Base-by-base conservation (phyloP, 2,888 invertebrate genomes). In the Eustalomyia histrio region DNA sequence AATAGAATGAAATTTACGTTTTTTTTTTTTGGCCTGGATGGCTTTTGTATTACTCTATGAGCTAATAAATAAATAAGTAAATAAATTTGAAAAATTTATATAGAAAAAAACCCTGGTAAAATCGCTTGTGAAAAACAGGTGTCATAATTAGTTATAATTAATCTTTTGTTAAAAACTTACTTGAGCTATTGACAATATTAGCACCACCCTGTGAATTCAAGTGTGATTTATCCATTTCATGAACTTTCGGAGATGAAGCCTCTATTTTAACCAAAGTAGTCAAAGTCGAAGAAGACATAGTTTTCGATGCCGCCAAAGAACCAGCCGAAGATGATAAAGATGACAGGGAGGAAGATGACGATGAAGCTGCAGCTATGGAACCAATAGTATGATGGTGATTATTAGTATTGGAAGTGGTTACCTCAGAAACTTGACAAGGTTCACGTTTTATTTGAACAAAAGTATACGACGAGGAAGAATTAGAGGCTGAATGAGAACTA, bases 341-440 rank as follows among this genome's bases (percentile, higher is more conserved):
- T 76, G 85, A 12, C 85, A 85, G 1, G 83, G 86, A 9, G 82
- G 85, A 6, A 83, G 85, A 6, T 75, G 84, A 1, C 78, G 87
- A 24, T 79, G 86, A 55, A 82, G 84, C 29, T 60, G 84, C 61
- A 76, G 84, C 35, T 84, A 85, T 9, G 50, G 78, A 79, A 29
- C 78, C 78, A 29, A 79, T 33, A 18, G 61, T 67, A 50, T 85
- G 85, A 58, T 83, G 87, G 69, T 87, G 87, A 69, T 88, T 87
- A 73, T 88, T 86, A 84, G 88, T 88, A 83, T 90, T 90, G 55
- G 91, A 90, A 57, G 90, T 90, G 21, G 90, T 89, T 58, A 89
- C 90, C 85, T 91, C 91, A 61, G 91, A 90, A 18, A 91, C 91
- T 85, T 91, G 91, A 83, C 91, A 91, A 79, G 91, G 91, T 82